Base-by-base conservation (phyloP, 2,797 vertebrate species). In the Tachyglossus aculeatus region DNA sequence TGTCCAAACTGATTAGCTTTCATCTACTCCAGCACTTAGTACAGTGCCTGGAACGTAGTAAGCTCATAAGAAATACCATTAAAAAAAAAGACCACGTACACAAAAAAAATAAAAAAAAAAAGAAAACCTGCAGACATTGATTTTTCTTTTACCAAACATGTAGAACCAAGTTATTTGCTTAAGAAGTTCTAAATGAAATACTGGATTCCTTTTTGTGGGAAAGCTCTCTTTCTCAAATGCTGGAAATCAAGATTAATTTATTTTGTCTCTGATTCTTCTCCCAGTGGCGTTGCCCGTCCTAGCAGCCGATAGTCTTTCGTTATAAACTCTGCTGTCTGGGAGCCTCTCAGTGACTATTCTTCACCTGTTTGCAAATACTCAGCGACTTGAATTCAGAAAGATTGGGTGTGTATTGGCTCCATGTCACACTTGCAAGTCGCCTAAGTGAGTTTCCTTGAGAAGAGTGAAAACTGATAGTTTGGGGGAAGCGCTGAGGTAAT, bases 201-300 rank as follows among this genome's bases (percentile, higher is more conserved):
- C n/a, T n/a, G n/a, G n/a, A n/a, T n/a, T n/a, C n/a, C n/a, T n/a
- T n/a, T n/a, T n/a, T n/a, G n/a, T n/a, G n/a, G n/a, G n/a, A n/a
- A n/a, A n/a, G n/a, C n/a, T n/a, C n/a, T n/a, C n/a, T n/a, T n/a
- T n/a, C n/a, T n/a, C n/a, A n/a, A n/a, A n/a, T n/a, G n/a, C n/a
- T n/a, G n/a, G 15, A 34, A 36, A 53, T 53, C 6, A 4, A 53
- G 50, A 33, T 53, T 53, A 36, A 11, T 2, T 9, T 11, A 19
- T 39, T 50, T 44, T 7, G 1, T 19, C 53, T 44, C 32, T 16
- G 54, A 24, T 38, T 45, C 27, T 27, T n/a, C 29, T 44, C 27
- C 24, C 22, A 4, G 4, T 54, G 66, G 52, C 48, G 59, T 33
- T 67, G 63, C 51, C 27, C 65, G 1, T 60, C 47, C 24, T 31